phyloP scores from a whole-genome alignment of 2,888 invertebrate genomes.

The Axea sp. region DNA sequence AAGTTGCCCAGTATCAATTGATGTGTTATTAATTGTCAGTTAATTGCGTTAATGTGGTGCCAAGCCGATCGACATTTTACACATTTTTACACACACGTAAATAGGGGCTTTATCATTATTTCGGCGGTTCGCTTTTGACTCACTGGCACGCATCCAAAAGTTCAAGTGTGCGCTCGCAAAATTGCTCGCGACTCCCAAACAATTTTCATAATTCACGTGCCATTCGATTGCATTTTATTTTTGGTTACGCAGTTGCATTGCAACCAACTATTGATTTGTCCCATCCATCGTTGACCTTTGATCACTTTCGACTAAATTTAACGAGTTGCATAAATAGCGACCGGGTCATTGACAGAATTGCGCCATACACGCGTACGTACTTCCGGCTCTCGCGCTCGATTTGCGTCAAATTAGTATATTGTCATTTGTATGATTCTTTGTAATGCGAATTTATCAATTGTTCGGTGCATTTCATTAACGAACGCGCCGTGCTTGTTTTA shows the following conservation, averaged over 20 bases:
- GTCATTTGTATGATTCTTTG: constrained; percentile 57
- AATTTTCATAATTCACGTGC: constrained; percentile 78
- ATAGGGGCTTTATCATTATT: constrained; percentile 75
- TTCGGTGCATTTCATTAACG: constrained; percentile 46
- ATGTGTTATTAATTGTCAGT: constrained; percentile 79
- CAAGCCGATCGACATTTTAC: constrained; percentile 63
- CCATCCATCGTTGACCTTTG: constrained; percentile 66
- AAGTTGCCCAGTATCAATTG: constrained; percentile 79
- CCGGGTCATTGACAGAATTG: constrained; percentile 68
- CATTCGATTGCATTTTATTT: constrained; percentile 75
- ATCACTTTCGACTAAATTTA: constrained; percentile 72
- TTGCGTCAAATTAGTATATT: constrained; percentile 61
- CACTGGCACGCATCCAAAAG: constrained; percentile 75
- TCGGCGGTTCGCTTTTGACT: constrained; percentile 74
- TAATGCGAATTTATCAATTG: constrained; percentile 54
- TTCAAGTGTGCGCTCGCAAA: constrained; percentile 44
- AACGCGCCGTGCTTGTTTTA: constrained; percentile 14
- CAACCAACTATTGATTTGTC: constrained; percentile 64
- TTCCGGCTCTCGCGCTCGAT: constrained; percentile 67
- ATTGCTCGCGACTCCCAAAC: constrained; percentile 50
- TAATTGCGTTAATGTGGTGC: constrained; percentile 78
- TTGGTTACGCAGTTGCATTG: constrained; percentile 65
- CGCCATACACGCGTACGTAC: constrained; percentile 63
- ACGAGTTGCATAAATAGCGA: constrained; percentile 72
- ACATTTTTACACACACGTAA: constrained; percentile 56